Evolutionary conservation across 2,888 invertebrate genomes (phyloP), one percentile per base, ranked within the genome.

Genomic region (Agapostemon virescens): DNA sequence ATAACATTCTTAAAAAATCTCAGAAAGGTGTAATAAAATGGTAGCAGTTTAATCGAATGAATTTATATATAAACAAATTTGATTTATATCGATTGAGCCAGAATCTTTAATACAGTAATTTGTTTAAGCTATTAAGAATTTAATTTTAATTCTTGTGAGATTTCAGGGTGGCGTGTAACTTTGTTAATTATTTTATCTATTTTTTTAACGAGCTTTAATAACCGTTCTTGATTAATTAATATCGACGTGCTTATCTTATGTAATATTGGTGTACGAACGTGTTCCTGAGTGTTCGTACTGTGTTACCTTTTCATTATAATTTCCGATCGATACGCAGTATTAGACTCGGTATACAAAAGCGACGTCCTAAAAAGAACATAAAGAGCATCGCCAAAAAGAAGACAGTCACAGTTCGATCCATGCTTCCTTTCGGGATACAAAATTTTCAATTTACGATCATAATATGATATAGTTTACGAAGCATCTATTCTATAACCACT

Each of bases 281-380:
- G 49, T 33, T 49, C 6, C 45, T 23, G 1, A 45, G 33, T 33
- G 45, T 42, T 33, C 30, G 45, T 36, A 49, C 61, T 33, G 20
- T 33, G 38, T 26, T 40, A 26, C 38, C n/a, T 30, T 58, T 58
- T 26, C 69, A 40, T 55, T 40, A 38, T 40, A 30, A 66, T 45
- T 67, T 67, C 61, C 66, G 33, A 67, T 67, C 77, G 77, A 77
- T 67, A 61, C 77, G 66, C 70, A 40, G n/a, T 61, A 76, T 79
- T 70, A 76, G 49, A 74, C 23, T 5, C 68, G 15, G 45, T 49
- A 38, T 36, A 58, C 45, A 70, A 69, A 76, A 52, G 49, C 55
- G 55, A 33, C 49, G 49, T 67, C 52, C 63, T 63, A 74, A 63
- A 70, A 77, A 67, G 58, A 40, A 49, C 58, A 38, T 26, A 70